Conservation (phyloP, 1,140 invertebrate species). For the Hyphantria cunea region DNA sequence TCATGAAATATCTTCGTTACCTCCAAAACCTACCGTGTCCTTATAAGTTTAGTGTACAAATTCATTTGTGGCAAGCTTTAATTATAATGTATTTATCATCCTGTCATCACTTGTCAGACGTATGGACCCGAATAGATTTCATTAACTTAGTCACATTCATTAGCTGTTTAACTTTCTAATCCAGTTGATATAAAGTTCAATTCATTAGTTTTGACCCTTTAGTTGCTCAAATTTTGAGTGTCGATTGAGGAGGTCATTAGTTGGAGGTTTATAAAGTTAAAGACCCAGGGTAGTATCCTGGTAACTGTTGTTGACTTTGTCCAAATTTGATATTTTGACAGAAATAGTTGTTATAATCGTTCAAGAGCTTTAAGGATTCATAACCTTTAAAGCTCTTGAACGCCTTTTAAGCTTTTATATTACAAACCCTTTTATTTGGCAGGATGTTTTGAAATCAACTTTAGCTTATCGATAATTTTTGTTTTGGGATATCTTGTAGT, state of each 20-base stretch:
- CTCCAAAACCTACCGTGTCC: too few relatives aligned
- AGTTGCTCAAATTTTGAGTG: slow-evolving; percentile 16
- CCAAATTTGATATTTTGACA: background rate
- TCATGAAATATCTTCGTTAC: too few relatives aligned
- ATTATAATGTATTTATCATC: background rate
- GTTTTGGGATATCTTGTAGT: too few relatives aligned
- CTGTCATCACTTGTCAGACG: slow-evolving; percentile 4
- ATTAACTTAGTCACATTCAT: slow-evolving; percentile 20
- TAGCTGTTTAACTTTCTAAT: slow-evolving; percentile 27
- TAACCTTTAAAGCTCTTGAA: too few relatives aligned
- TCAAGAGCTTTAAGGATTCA: too few relatives aligned
- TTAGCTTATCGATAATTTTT: too few relatives aligned
- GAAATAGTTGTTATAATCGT: too few relatives aligned
- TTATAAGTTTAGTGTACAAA: too few relatives aligned
- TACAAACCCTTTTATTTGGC: too few relatives aligned
- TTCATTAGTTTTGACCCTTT: slow-evolving; percentile 21
- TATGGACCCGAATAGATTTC: slow-evolving; percentile 10
- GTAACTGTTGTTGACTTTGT: background rate
- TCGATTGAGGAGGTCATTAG: slow-evolving; percentile 16
- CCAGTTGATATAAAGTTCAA: slow-evolving; percentile 20
- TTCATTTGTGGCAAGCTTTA: too few relatives aligned
- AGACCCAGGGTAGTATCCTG: slow-evolving; percentile 12
- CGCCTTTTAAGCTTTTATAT: too few relatives aligned
- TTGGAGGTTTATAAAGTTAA: slow-evolving; percentile 9
- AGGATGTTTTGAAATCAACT: too few relatives aligned